Base-by-base conservation (phyloP, 53 echinoderm and acorn worm genomes). In the Pentamera pediparva region DNA sequence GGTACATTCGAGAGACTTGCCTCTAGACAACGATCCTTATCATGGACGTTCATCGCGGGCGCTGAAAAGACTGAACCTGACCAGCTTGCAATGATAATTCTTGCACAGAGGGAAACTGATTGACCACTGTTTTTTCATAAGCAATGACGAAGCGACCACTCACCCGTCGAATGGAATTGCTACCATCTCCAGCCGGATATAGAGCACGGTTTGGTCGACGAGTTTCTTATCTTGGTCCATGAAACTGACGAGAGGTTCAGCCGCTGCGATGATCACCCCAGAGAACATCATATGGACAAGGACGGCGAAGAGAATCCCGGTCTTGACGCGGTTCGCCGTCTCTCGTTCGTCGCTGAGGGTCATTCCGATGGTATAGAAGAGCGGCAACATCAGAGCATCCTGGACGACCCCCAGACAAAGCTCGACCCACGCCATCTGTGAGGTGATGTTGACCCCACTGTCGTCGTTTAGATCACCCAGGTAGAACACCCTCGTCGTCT, bases 161-260 rank as follows among this genome's bases (percentile, higher is more conserved):
- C 45, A 67, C 67, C 67, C 45, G 45, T 43, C 45, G 4, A 36
- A 47, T 41, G 67, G 67, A 40, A 67, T 25, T 18, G 67, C 39
- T 28, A 27, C 67, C 67, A 67, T 67, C 40, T 67, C 67, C 2
- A 67, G 45, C 1, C 67, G 67, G 41, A 67, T 67, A 32, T 67
- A 67, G 2, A 20, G 13, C 26, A 67, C 67, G 25, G 67, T 67
- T 43, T 67, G 41, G 39, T 67, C 67, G 30, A 67, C 18, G 4
- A 67, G 67, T 24, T 67, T 32, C 20, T 24, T 27, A 39, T 67
- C 67, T n/a, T 67, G 67, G 3, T 40, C 67, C 67, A 67, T 67
- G 31, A 67, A 67, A 27, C 30, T 22, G 31, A 67, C 40, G 43
- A 67, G 67, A 1, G 67, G 67, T 12, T 28, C 37, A 5, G 67